phyloP scores from a whole-genome alignment of 2,888 invertebrate species.

The Drosophila nigritarsus region DNA sequence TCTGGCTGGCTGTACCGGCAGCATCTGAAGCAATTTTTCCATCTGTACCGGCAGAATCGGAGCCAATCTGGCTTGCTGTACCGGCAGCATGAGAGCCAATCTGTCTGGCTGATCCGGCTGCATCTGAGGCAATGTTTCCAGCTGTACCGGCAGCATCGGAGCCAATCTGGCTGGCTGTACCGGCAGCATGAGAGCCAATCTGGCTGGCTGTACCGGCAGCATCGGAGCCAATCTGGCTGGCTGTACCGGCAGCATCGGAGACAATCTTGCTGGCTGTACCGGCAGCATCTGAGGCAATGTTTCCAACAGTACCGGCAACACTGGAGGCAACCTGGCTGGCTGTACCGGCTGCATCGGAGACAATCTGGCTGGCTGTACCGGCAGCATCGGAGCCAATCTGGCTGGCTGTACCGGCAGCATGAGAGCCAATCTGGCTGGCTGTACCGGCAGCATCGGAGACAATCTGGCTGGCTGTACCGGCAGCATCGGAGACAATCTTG shows the following conservation, averaged over 20 bases:
- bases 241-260: conserved; percentile 6
- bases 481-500: no score
- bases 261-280: no score
- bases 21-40: conserved; percentile 4
- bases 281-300: background rate
- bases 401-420: no score
- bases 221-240: background rate
- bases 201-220: background rate
- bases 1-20: background rate
- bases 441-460: no score
- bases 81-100: background rate
- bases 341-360: no score
- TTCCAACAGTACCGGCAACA: conserved; percentile 3
- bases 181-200: background rate
- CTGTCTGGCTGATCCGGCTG: background rate
- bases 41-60: conserved; percentile 1
- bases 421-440: no score
- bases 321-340: background rate
- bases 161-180: background rate
- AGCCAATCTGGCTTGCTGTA: background rate
- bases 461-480: background rate
- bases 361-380: no score
- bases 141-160: background rate
- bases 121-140: accelerated
- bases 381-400: conserved; percentile 19